Percentiles rank a stretch among this genome's conserved stretches.
Evolutionary conservation across 1,140 invertebrate genomes (phyloP).

Genomic region (Hestina assimilis): DNA sequence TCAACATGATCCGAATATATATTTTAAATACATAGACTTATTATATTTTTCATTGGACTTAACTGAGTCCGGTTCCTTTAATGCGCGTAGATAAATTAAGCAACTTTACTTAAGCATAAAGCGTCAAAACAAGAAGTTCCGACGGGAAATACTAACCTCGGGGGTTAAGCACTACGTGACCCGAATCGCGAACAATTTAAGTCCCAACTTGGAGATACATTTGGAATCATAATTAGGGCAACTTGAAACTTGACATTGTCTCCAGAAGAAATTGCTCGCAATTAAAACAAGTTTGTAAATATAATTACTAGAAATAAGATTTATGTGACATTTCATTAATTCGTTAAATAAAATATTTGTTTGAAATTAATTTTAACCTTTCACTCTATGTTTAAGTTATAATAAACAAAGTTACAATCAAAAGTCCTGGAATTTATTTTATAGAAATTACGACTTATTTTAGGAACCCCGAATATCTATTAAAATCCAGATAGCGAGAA

Average conservation of each 20-base stretch:
- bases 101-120: conserved; percentile 18
- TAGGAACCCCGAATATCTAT: too few species aligned
- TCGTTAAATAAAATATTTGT: too few species aligned
- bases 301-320: neutral
- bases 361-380: too few species aligned
- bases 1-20: neutral
- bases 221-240: conserved; percentile 34
- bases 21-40: too few species aligned
- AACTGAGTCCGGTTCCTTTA: neutral
- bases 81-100: neutral
- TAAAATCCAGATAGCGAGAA: too few species aligned
- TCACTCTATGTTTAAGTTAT: too few species aligned
- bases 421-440: too few species aligned
- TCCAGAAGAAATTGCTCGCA: conserved; percentile 7
- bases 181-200: conserved; percentile 28
- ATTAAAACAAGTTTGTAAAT: conserved; percentile 8
- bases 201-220: conserved; percentile 30
- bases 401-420: too few species aligned
- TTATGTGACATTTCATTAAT: neutral
- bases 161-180: conserved; percentile 35
- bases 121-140: conserved; percentile 34
- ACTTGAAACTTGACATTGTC: conserved; percentile 24
- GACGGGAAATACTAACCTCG: conserved; percentile 32
- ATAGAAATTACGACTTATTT: too few species aligned
- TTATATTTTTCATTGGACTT: neutral